Conservation (phyloP, 2,797 vertebrate genomes). For the Tenualosa ilisha region DNA sequence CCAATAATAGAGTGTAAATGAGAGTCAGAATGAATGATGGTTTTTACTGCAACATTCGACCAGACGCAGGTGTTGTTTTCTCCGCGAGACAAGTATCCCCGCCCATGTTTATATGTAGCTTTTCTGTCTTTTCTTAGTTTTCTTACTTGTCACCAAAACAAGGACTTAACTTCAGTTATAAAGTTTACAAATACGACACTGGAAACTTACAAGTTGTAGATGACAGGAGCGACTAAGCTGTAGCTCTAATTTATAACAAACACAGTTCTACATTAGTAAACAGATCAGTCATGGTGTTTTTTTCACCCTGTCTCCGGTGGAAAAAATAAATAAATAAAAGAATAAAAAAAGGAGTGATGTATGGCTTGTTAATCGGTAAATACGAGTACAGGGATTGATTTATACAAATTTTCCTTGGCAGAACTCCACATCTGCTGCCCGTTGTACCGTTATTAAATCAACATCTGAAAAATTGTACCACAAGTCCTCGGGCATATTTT, state of each 20-base stretch:
- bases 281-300: constrained; percentile 51
- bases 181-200: not conserved
- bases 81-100: not conserved
- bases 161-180: not conserved
- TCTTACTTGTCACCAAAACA: not conserved
- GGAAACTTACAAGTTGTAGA: not conserved
- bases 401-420: constrained; percentile 50
- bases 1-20: not conserved
- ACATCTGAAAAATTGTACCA: constrained; percentile 41
- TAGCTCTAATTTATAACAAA: not conserved
- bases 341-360: constrained; percentile 47
- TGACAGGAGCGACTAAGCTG: not conserved
- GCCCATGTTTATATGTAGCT: not conserved
- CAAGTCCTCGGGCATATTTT: constrained; percentile 50
- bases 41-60: not conserved
- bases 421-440: constrained; percentile 41
- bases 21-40: not conserved
- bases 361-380: constrained; percentile 64
- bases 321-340: no score
- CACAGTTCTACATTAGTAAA: constrained; percentile 55
- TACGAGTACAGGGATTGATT: constrained; percentile 65
- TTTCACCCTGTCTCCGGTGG: constrained; percentile 50
- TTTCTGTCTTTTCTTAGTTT: not conserved
- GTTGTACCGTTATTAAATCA: constrained; percentile 60
- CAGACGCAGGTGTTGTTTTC: not conserved